Conservation (phyloP, 2,888 invertebrate genomes). For the Timema cristinae region DNA sequence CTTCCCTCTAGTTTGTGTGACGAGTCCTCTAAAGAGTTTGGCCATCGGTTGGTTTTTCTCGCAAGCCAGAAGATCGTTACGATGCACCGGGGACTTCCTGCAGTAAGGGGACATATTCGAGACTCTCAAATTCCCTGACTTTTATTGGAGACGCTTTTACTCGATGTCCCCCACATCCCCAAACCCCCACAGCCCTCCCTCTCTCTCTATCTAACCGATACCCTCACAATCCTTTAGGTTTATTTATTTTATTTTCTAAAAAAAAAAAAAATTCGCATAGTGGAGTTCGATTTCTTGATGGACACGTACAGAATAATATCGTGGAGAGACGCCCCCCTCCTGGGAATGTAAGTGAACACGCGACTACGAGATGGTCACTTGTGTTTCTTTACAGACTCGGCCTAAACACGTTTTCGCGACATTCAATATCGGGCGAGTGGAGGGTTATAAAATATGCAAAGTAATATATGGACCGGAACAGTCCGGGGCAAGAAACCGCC, state of each 20-base stretch:
- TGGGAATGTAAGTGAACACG: conserved; percentile 15
- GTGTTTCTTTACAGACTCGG: too few relatives aligned
- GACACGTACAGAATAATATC: conserved; percentile 28
- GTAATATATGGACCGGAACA: conserved; percentile 1
- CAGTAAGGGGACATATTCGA: conserved; percentile 13
- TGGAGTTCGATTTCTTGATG: conserved; percentile 26
- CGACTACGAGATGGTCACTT: conserved; percentile 20
- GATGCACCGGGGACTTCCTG: conserved; percentile 19
- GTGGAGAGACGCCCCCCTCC: conserved; percentile 11
- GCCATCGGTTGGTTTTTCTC: too few relatives aligned
- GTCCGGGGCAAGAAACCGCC: too few relatives aligned
- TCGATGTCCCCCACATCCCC: not conserved
- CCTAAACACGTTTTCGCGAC: too few relatives aligned
- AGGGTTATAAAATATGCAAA: not conserved
- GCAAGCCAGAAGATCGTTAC: not conserved
- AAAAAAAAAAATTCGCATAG: too few relatives aligned
- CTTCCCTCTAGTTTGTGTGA: too few relatives aligned
- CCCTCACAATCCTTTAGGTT: not conserved
- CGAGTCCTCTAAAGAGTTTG: too few relatives aligned
- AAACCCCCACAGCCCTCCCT: too few relatives aligned
- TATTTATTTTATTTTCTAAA: too few relatives aligned
- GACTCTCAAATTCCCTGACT: conserved; percentile 26
- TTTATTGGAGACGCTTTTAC: conserved; percentile 18
- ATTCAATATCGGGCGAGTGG: too few relatives aligned
- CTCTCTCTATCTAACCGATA: too few relatives aligned